Evolutionary conservation across 2,113 vertebrate genomes (phyloP).

Genomic region (Hyperoodon ampullatus): DNA sequence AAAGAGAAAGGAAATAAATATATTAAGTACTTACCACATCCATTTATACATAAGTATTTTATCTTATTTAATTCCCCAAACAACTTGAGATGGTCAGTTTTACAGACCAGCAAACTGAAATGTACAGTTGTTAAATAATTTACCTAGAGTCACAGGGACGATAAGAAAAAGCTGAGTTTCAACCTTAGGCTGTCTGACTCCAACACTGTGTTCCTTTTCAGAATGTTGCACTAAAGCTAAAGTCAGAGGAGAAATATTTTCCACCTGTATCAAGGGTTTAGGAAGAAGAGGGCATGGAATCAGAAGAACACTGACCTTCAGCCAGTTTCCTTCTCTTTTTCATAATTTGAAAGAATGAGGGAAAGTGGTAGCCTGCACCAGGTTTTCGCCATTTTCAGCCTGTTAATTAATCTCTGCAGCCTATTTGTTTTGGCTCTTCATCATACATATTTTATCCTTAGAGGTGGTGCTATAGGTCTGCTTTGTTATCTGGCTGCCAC

Average conservation of each 20-base stretch:
- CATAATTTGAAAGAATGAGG: neutral
- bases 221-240: neutral
- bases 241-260: neutral
- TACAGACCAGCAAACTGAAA: neutral
- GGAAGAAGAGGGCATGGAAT: neutral
- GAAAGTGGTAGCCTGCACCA: neutral
- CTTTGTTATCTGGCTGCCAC: neutral
- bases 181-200: neutral
- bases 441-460: neutral
- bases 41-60: neutral
- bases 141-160: neutral
- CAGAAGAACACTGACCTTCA: neutral
- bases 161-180: neutral
- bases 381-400: neutral
- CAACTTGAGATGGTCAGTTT: neutral
- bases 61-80: neutral
- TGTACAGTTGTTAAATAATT: conserved; percentile 18
- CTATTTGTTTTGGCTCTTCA: neutral
- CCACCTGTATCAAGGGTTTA: neutral
- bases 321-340: neutral
- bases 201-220: neutral
- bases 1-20: neutral
- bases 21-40: neutral
- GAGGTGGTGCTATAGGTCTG: neutral
- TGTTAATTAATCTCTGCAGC: neutral